Evolutionary conservation across 2,888 invertebrate species (phyloP), one percentile per base, ranked within the genome.

Genomic region (Megastigmus dorsalis): DNA sequence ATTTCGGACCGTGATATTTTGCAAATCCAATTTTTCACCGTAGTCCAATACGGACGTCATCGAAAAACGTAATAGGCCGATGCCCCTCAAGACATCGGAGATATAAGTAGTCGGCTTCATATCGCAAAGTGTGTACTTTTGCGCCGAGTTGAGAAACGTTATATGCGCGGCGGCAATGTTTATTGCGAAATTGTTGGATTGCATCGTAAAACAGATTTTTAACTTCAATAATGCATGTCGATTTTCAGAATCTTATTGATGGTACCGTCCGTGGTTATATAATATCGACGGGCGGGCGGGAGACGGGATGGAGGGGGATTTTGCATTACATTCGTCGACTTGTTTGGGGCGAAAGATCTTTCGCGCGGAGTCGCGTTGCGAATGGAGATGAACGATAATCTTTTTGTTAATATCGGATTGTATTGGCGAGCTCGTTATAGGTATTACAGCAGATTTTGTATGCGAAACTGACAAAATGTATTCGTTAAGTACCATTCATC

Each of bases 201-300:
- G 38, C n/a, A n/a, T 69, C 59, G 50, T 69, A 59, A 50, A 60
- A 60, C n/a, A 7, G 18, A 41, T 28, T 50, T 59, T 68, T 59
- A 23, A n/a, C 28, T 4, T 26, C 33, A 10, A 7, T 38, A 18
- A 43, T 15, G 30, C 5, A 7, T 33, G 20, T 45, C 10, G 15
- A 57, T 55, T 45, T 57, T 45, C 18, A 36, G 54, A 52, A n/a
- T 65, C 52, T n/a, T n/a, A n/a, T n/a, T n/a, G n/a, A n/a, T n/a
- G n/a, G n/a, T n/a, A n/a, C 10, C 18, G 26, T 7, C 18, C 38
- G 15, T 33, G 20, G 33, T 20, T 30, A 54, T 38, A 13, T 52
- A 52, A 65, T 28, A 28, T 52, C 7, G 23, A n/a, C 15, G 30
- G 1, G 5, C 52, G 26, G 9, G 5, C n/a, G 6, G 9, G 2